These are phyloP conservation scores for Palythoa grandiflora DNA, from an alignment of 92 coral and sea anemone species.

Conservation along the genomic window DNA sequence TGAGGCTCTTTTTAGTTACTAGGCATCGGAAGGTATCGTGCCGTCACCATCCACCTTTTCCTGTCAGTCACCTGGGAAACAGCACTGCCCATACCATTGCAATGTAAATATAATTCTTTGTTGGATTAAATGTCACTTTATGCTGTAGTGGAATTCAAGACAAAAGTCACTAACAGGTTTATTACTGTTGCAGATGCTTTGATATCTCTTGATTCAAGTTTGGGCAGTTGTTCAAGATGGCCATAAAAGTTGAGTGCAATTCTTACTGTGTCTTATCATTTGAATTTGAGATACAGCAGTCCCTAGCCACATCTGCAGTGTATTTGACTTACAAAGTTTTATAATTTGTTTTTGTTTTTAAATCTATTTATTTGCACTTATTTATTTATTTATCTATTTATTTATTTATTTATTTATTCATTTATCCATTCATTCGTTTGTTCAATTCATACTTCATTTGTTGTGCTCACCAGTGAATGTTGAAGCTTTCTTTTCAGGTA, in stretches of 20 bases:
- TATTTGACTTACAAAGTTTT: slow-evolving; percentile 19
- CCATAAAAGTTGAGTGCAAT: slow-evolving; percentile 7
- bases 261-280: background rate
- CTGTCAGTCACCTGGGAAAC: slow-evolving; percentile 39
- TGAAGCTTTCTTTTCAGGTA: slow-evolving; percentile 8
- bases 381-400: background rate
- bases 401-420: slow-evolving; percentile 13
- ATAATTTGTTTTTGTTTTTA: background rate
- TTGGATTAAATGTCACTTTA: background rate
- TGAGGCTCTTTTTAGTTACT: slow-evolving; percentile 42
- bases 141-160: background rate
- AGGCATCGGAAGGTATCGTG: slow-evolving; percentile 39
- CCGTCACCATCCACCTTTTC: slow-evolving; percentile 20
- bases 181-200: slow-evolving; percentile 5
- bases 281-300: slow-evolving; percentile 25
- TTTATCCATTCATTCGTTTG: background rate
- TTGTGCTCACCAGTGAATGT: slow-evolving; percentile 12
- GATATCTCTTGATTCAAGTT: background rate
- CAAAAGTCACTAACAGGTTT: background rate
- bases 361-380: slow-evolving; percentile 1
- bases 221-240: slow-evolving; percentile 11
- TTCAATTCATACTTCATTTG: background rate
- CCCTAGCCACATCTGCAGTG: slow-evolving; percentile 38
- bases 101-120: background rate
- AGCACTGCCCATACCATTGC: slow-evolving; percentile 25